Base-by-base conservation (phyloP, 2,888 invertebrate genomes). In the Electrophaes corylata region DNA sequence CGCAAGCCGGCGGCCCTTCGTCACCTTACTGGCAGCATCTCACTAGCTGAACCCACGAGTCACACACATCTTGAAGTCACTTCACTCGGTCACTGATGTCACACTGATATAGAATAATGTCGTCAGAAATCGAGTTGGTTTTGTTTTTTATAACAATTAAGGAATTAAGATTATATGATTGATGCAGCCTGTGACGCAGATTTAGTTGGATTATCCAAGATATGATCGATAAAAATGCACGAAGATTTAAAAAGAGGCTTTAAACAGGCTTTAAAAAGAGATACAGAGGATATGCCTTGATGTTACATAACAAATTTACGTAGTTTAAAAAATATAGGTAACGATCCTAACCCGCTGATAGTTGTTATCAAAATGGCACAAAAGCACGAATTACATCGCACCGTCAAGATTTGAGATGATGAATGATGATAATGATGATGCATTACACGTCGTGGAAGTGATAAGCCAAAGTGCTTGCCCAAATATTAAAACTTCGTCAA, bases 351-450 rank as follows among this genome's bases (percentile, higher is more conserved):
- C 63, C 35, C 46, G 45, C 47, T 54, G 57, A 57, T 57, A 62
- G 55, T 29, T 57, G n/a, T 57, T 64, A 64, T 64, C 62, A 59
- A 61, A 64, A 64, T 88, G 84, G 77, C 72, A 74, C 72, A 37
- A 74, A 68, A 64, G 61, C 63, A 58, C 40, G 59, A 66, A 73
- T 71, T 61, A 67, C 68, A 69, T 67, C 70, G 75, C 76, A 49
- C 39, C 80, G 88, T 85, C 86, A 83, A 86, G 78, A 78, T 75
- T 78, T 72, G 60, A 50, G 75, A 78, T 88, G 90, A 91, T 90
- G 84, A 76, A 91, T 83, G 83, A 87, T 89, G 89, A 87, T 88
- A 76, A 88, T 83, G 82, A 86, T 89, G 86, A 87, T 88, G 71
- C 78, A 89, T 78, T 73, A 78, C 73, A 73, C 60, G 75, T 66